Base-by-base conservation (phyloP, 2,113 vertebrate genomes). In the Phalacrocorax carbo region DNA sequence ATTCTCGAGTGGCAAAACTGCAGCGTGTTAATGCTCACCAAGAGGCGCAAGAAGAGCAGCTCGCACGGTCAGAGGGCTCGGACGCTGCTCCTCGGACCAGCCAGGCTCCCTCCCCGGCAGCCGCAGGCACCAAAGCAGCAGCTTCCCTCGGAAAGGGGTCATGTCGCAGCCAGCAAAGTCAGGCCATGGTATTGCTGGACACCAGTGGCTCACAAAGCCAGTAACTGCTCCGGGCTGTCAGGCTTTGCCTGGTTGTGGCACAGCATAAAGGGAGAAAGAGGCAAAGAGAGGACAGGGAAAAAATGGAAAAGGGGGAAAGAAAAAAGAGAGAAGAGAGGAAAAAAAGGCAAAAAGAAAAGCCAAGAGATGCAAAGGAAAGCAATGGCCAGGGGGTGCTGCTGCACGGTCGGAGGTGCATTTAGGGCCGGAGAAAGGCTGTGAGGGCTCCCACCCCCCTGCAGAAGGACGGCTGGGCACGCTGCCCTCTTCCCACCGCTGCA, bases 321-420 rank as follows among this genome's bases (percentile, higher is more conserved):
- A 7, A 34, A 5, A 26, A 48, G 4, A 10, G 4, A 65, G 2
- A 15, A 5, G 25, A 15, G 23, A 21, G 6, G 2, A 27, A 13
- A 22, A 22, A 4, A 0, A 5, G 4, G 27, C 34, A 68, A 44
- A 58, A 62, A 68, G 23, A 44, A 87, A 88, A 75, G 6, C 3
- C 58, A 52, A 58, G 71, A 52, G 21, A 22, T 23, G 11, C 9
- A 54, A 38, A 80, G 11, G 38, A 68, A 71, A 78, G 18, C 34
- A 44, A 34, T 12, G 9, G 55, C 36, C 65, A 75, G 17, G 61
- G 29, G 25, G 29, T 1, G 7, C 15, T 65, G n/a, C 49, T 73
- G 51, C 11, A 1, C 27, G 46, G 46, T 21, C 29, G 27, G 46
- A 13, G 55, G 25, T 18, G 32, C 49, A 29, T 30, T 20, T 22